Base-by-base conservation (phyloP, 2,113 vertebrate species). In the Oncorhynchus keta region DNA sequence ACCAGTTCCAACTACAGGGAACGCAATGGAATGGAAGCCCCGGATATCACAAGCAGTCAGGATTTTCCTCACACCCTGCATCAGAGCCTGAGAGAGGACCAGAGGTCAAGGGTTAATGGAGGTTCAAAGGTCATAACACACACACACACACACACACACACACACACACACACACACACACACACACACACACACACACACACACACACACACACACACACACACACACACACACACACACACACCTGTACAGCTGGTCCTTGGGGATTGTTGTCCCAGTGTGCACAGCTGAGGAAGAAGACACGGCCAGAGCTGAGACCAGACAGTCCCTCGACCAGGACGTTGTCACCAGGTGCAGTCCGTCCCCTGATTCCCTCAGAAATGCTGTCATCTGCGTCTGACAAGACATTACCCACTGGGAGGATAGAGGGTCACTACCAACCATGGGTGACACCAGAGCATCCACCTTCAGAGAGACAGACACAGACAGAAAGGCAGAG, bases 1-100 rank as follows among this genome's bases (percentile, higher is more conserved):
- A 0, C 90, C 89, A 0, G 85, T 76, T 7, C 92, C 92, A 2
- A 91, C 73, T 30, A 87, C 70, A 0, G 92, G 89, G 57, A 93
- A 28, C 1, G 84, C 84, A 12, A 92, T 76, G 4, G 91, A 92
- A 3, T n/a, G 32, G 30, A 79, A 86, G 1, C 72, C 81, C 68
- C 5, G 67, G 5, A 0, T 59, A 0, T 66, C 64, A 78, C 90
- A 93, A 66, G 64, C 61, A 2, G 62, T 2, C 51, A 93, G 76
- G 4, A 79, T 61, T 0, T 68, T 70, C 66, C 16, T 73, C 39
- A 91, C 65, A 4, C 87, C 75, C 5, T 62, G 24, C 32, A 73
- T 84, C 45, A 93, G 76, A 24, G 6, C 81, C 92, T 93, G 83
- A 1, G 24, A 77, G 30, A 67, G 48, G 20, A 68, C 68, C 26